Percentiles rank a stretch among this genome's conserved stretches.
Evolutionary conservation across 2,797 vertebrate species (phyloP).

Genomic region (Dromococcyx pavoninus): DNA sequence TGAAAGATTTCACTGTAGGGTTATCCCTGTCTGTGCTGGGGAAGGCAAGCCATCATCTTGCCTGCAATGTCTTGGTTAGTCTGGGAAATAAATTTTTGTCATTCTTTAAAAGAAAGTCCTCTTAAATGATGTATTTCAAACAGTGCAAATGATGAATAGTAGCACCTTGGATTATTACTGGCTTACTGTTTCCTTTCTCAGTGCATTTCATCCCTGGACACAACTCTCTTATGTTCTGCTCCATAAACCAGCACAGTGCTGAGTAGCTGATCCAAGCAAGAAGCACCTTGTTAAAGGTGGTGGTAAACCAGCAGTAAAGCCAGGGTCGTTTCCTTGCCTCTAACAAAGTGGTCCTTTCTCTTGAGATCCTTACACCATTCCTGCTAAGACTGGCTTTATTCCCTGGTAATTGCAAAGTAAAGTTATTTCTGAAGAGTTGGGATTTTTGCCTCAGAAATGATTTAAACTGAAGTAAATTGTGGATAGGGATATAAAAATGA

Average conservation of each 20-base stretch:
- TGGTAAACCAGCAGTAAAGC: neutral
- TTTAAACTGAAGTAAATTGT: neutral
- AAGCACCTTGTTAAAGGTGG: constrained; percentile 14
- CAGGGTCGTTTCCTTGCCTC: neutral
- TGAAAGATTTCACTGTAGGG: neutral
- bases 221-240: neutral
- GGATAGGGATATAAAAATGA: neutral
- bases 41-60: neutral
- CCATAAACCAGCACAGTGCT: neutral
- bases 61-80: neutral
- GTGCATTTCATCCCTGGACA: neutral
- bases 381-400: neutral
- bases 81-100: neutral
- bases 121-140: neutral
- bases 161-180: neutral
- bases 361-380: neutral
- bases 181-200: neutral
- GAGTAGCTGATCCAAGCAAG: neutral
- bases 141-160: neutral
- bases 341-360: neutral
- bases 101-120: neutral
- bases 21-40: neutral
- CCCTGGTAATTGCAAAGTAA: neutral
- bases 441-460: neutral
- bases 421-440: neutral